Evolutionary conservation across 2,113 vertebrate species (phyloP), one percentile per base, ranked within the genome.

Genomic region (Gorsachius goisagi): DNA sequence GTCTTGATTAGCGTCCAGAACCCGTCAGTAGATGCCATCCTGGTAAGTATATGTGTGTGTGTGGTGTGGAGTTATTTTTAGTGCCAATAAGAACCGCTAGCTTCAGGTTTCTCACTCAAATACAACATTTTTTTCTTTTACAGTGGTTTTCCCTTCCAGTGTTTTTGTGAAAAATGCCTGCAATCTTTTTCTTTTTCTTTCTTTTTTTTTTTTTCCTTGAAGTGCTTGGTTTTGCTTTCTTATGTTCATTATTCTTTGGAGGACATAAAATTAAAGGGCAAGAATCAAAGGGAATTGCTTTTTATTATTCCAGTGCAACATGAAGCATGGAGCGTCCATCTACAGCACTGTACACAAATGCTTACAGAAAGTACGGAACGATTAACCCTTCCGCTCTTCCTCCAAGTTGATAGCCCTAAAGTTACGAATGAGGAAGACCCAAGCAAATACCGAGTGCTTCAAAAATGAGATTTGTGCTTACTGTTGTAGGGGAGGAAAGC

Each of bases 1-100:
- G 41, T 89, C 87, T 95, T 85, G 74, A 27, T 92, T 56, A 87
- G 77, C 49, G 44, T 85, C 84, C 66, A 89, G 87, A 94, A 80
- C 23, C 22, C 62, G 82, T 95, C 66, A 68, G 47, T 85, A 88
- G 81, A 37, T 62, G 62, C 80, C 53, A 44, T 68, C 12, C 52
- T 68, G 69, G 64, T 93, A 75, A 81, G 45, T 58, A 9, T 53
- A n/a, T 39, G 12, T 85, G 18, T 44, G 30, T 62, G 12, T 35
- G 20, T 5, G 28, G 22, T 14, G 45, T 39, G 41, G 45, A 85
- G 62, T 19, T 90, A 77, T 47, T 94, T 95, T 88, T 77, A 91
- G 85, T 67, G 75, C 22, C 68, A 66, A 9, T 50, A 85, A 88
- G 41, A 88, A 71, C 28, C n/a, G 26, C 53, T 89, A 75, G 26